Evolutionary conservation across 2,113 vertebrate genomes (phyloP).

Genomic region (Cephalophus harveyi): DNA sequence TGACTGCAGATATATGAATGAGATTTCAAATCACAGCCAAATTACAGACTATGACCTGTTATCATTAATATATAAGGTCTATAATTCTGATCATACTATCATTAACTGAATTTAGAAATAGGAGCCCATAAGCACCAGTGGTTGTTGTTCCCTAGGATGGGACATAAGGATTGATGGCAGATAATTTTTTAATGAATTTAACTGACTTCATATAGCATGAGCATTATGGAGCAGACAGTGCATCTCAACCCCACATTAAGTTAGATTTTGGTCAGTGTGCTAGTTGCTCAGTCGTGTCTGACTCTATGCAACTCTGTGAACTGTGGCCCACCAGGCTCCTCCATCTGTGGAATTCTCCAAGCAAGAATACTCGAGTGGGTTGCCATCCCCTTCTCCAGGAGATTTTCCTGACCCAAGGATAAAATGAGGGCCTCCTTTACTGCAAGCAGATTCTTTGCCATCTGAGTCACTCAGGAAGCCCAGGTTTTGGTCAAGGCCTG

Average conservation of each 20-base stretch:
- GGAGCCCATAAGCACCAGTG: background rate
- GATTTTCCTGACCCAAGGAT: background rate
- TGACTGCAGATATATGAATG: background rate
- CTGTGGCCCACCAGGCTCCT: background rate
- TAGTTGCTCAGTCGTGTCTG: background rate
- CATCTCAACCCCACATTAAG: background rate
- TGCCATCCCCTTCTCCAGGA: background rate
- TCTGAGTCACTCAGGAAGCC: background rate
- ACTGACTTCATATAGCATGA: background rate
- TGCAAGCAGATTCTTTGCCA: background rate
- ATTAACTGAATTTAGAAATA: background rate
- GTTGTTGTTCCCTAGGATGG: background rate
- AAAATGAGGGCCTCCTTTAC: background rate
- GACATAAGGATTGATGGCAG: background rate
- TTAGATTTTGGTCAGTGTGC: background rate
- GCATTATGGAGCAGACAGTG: too few species aligned
- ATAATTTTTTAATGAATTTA: background rate
- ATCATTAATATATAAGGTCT: too few species aligned
- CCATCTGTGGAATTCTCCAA: background rate
- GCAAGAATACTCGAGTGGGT: background rate
- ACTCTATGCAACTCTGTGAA: background rate
- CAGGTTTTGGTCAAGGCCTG: background rate
- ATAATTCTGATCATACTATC: background rate
- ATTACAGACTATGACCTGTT: background rate
- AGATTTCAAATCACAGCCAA: background rate